Evolutionary conservation across 2,113 vertebrate species (phyloP).

Genomic region (Grammomys dolichurus): DNA sequence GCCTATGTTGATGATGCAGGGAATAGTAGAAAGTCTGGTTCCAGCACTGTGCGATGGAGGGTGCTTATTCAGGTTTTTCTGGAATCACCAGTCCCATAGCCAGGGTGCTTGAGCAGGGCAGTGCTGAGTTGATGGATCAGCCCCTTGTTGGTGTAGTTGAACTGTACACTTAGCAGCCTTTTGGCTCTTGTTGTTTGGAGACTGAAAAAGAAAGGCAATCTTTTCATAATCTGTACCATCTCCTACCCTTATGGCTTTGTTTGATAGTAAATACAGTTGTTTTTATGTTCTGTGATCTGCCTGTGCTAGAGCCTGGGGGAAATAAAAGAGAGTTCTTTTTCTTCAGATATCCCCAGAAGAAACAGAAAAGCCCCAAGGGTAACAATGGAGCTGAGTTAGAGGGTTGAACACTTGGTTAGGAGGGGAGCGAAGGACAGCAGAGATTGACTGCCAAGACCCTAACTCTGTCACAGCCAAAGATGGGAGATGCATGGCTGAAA

Average conservation of each 20-base stretch:
- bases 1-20: background rate
- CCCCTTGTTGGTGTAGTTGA: background rate
- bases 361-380: constrained; percentile 30
- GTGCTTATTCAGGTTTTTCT: background rate
- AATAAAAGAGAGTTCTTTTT: constrained; percentile 55
- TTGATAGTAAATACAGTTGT: constrained; percentile 51
- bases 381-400: background rate
- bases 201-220: constrained; percentile 3
- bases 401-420: fast-evolving
- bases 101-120: background rate
- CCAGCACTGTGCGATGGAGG: background rate
- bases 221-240: constrained; percentile 32
- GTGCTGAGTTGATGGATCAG: background rate
- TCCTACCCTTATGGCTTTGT: constrained; percentile 33
- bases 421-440: background rate
- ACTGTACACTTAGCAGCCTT: constrained; percentile 8
- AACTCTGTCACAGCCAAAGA: background rate
- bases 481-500: background rate
- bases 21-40: background rate
- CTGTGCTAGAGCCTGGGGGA: constrained; percentile 39
- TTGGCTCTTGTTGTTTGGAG: constrained; percentile 45
- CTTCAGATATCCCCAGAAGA: constrained; percentile 48
- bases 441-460: background rate
- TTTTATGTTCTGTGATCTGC: constrained; percentile 51
- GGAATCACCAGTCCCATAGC: background rate